These are phyloP conservation scores for Rhabdomys pumilio DNA, from an alignment of 2,797 vertebrate genomes.

Conservation along the genomic window DNA sequence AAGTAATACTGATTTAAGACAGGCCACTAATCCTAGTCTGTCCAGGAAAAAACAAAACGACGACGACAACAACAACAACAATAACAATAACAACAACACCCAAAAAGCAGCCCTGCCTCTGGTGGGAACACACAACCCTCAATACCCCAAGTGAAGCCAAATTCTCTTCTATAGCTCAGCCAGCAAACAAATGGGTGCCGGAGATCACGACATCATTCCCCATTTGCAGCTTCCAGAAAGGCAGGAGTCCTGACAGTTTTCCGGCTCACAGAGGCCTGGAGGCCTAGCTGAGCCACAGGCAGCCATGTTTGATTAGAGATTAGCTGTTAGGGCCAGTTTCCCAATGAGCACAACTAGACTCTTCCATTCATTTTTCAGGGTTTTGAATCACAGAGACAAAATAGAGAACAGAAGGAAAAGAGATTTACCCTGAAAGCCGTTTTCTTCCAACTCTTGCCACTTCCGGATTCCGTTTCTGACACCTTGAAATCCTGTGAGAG, in stretches of 20 bases:
- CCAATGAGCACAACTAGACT: background rate
- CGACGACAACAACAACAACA: no score
- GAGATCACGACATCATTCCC: background rate
- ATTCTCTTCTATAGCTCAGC: background rate
- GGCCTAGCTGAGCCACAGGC: background rate
- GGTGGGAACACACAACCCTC: background rate
- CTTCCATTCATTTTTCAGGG: background rate
- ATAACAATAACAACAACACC: background rate
- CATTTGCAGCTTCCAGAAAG: conserved; percentile 4
- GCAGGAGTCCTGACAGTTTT: background rate
- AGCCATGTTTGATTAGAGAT: background rate
- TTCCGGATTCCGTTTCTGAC: conserved; percentile 85
- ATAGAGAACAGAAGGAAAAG: conserved; percentile 56
- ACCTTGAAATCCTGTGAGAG: conserved; percentile 78
- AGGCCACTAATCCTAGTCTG: background rate
- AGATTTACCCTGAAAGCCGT: conserved; percentile 81
- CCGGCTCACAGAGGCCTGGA: conserved; percentile 38
- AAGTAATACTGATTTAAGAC: background rate
- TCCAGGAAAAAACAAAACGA: background rate
- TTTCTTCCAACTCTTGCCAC: conserved; percentile 74
- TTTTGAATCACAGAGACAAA: conserved; percentile 10
- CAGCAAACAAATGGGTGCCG: background rate
- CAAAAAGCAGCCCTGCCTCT: background rate
- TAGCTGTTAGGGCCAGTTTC: background rate
- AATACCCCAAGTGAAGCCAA: background rate